Conservation (phyloP, 2,797 vertebrate species). For the Bradypodion ventrale region DNA sequence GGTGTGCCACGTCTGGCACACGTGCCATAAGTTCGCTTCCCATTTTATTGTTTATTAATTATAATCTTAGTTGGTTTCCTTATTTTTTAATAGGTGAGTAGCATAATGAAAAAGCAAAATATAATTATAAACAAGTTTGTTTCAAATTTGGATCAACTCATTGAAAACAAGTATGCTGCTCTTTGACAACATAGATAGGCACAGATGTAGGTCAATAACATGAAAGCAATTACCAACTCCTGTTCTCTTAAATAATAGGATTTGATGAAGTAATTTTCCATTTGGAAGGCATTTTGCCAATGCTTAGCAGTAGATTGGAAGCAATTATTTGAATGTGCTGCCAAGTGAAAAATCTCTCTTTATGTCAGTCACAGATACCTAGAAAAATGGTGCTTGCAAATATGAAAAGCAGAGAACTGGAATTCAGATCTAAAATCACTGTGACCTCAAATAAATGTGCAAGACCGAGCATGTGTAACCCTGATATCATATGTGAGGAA, state of each 20-base stretch:
- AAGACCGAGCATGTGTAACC: not conserved
- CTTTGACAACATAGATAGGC: conserved; percentile 20
- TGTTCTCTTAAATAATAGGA: conserved; percentile 50
- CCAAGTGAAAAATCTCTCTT: conserved; percentile 50
- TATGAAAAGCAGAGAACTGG: not conserved
- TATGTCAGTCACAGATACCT: conserved; percentile 36
- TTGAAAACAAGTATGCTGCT: conserved; percentile 34
- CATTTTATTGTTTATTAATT: not conserved
- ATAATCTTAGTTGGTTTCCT: not conserved
- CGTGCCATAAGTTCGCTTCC: too few relatives aligned
- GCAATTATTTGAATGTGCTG: conserved; percentile 55
- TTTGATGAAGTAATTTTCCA: conserved; percentile 64
- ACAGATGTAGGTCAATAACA: conserved; percentile 18
- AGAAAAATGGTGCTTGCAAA: conserved; percentile 27
- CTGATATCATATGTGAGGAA: too few relatives aligned
- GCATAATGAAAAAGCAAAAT: not conserved
- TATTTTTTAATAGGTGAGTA: not conserved
- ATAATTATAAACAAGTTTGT: not conserved
- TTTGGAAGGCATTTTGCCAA: conserved; percentile 52
- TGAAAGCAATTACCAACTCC: conserved; percentile 40
- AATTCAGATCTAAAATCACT: conserved; percentile 4
- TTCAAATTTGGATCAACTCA: conserved; percentile 14
- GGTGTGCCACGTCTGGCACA: too few relatives aligned
- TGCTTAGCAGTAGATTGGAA: conserved; percentile 54
- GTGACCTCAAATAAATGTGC: conserved; percentile 13